These are phyloP conservation scores for Cromileptes altivelis DNA, from an alignment of 2,113 vertebrate species.

Conservation along the genomic window DNA sequence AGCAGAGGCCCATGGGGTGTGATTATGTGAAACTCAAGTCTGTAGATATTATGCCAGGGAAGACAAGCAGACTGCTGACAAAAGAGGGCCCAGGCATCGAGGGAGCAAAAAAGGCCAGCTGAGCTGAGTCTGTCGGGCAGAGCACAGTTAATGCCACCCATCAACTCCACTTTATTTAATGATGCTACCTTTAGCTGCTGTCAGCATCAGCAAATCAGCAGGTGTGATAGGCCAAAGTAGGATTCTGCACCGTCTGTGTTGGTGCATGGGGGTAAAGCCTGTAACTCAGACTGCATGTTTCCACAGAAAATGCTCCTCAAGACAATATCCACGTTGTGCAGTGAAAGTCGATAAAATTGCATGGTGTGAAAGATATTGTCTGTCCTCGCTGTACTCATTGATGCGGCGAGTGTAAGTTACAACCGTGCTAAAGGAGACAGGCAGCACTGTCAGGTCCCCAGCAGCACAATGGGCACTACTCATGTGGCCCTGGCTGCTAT, in stretches of 20 bases:
- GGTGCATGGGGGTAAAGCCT: not conserved
- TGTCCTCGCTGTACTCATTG: constrained; percentile 54
- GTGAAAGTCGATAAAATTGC: constrained; percentile 54
- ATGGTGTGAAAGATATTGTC: constrained; percentile 70
- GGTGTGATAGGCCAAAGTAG: not conserved
- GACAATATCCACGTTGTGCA: constrained; percentile 45
- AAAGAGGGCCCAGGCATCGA: constrained; percentile 43
- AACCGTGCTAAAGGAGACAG: constrained; percentile 63
- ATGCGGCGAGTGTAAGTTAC: constrained; percentile 78
- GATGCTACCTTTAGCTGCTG: constrained; percentile 42
- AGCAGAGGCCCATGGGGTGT: constrained; percentile 42
- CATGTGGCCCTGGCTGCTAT: constrained; percentile 75
- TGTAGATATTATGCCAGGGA: constrained; percentile 59
- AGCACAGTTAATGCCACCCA: constrained; percentile 24
- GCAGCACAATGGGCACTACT: constrained; percentile 78
- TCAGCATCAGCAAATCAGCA: constrained; percentile 38
- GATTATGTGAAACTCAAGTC: constrained; percentile 71
- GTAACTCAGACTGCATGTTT: constrained; percentile 41
- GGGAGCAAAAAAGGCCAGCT: constrained; percentile 21
- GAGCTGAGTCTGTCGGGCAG: constrained; percentile 35
- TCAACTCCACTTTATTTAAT: constrained; percentile 34
- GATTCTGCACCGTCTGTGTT: not conserved
- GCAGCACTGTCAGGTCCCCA: constrained; percentile 68
- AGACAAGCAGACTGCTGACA: constrained; percentile 62
- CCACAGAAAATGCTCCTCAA: not conserved